Conservation (phyloP, 2,888 invertebrate genomes). For the Eucera pruinosa region DNA sequence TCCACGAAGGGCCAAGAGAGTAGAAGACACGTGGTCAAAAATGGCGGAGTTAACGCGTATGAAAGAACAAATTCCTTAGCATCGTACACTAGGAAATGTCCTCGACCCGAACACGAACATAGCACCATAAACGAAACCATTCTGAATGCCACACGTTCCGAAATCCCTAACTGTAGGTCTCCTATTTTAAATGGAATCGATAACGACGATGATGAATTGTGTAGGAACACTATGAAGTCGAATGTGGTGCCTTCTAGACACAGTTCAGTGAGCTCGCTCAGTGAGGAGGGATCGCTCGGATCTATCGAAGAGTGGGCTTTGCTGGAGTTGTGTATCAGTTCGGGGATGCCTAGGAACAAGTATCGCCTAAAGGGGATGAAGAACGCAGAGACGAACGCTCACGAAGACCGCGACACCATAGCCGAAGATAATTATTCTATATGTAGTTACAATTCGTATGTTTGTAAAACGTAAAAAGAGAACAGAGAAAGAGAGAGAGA, state of each 20-base stretch:
- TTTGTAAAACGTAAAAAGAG: conserved; percentile 63
- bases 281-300: conserved; percentile 51
- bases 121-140: conserved; percentile 20
- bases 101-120: conserved; percentile 27
- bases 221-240: conserved; percentile 34
- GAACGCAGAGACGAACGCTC: conserved; percentile 22
- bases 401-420: conserved; percentile 59
- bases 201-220: conserved; percentile 56
- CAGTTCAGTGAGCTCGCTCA: conserved; percentile 56
- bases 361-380: conserved; percentile 59
- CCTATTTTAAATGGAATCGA: conserved; percentile 38
- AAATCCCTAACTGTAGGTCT: conserved; percentile 41
- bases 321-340: conserved; percentile 63
- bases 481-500: no score
- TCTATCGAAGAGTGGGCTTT: conserved; percentile 63
- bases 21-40: conserved; percentile 19
- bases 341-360: conserved; percentile 60
- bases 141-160: conserved; percentile 13
- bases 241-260: conserved; percentile 42
- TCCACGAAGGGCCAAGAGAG: conserved; percentile 24
- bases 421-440: conserved; percentile 68
- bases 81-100: background rate
- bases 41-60: conserved; percentile 9
- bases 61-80: background rate
- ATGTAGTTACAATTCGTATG: conserved; percentile 66